phyloP scores from a whole-genome alignment of 2,888 invertebrate species.

The Pseudococcus viburni region DNA sequence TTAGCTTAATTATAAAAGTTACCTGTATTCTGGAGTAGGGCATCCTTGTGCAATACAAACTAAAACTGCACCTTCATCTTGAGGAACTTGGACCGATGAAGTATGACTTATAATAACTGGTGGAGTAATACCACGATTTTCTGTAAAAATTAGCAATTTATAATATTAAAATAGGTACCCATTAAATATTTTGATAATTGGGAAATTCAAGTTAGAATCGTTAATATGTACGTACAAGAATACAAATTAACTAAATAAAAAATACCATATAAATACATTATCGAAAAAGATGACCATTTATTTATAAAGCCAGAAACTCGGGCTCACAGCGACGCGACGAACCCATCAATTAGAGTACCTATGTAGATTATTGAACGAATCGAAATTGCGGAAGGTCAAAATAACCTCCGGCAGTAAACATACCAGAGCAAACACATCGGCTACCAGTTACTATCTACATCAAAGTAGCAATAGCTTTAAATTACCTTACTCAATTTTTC shows the following conservation, averaged over 20 bases:
- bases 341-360: constrained; percentile 25
- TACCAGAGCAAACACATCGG: neutral
- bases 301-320: neutral
- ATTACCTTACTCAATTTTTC: constrained; percentile 23
- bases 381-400: constrained; percentile 14
- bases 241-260: neutral
- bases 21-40: constrained; percentile 85
- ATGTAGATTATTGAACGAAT: neutral
- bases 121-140: constrained; percentile 81
- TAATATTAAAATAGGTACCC: neutral
- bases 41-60: constrained; percentile 86
- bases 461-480: neutral
- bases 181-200: too few species aligned
- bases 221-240: neutral
- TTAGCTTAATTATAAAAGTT: constrained; percentile 69
- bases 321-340: neutral
- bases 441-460: constrained; percentile 16
- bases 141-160: constrained; percentile 72
- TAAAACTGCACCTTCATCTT: constrained; percentile 82
- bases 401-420: constrained; percentile 11
- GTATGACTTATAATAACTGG: constrained; percentile 82
- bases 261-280: neutral
- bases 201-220: too few species aligned
- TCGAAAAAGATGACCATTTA: neutral
- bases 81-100: constrained; percentile 79